These are phyloP conservation scores for Echinometra lucunter DNA, from an alignment of 53 echinoderm and acorn worm genomes.

Conservation along the genomic window DNA sequence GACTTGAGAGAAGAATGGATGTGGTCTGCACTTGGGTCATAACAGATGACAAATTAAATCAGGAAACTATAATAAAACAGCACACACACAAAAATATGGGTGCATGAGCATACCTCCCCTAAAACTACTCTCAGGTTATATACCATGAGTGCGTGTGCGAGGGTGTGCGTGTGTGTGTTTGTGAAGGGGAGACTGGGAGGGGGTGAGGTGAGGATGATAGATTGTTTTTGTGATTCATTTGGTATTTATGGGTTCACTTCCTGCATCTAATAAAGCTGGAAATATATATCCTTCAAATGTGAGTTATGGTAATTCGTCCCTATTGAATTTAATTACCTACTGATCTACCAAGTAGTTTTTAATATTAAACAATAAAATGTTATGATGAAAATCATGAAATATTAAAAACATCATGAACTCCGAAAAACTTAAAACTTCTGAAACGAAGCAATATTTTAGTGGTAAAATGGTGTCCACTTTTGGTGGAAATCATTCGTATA, in stretches of 20 bases:
- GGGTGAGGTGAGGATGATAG: background rate
- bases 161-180: background rate
- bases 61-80: conserved; percentile 57
- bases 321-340: background rate
- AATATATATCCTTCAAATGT: background rate
- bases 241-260: conserved; percentile 25
- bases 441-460: background rate
- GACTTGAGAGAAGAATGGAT: background rate
- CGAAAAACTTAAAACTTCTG: background rate
- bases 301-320: background rate
- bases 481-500: background rate
- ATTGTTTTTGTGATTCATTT: conserved; percentile 37
- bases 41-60: conserved; percentile 61
- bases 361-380: background rate
- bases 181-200: background rate
- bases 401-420: background rate
- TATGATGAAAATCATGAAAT: no score
- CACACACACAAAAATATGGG: background rate
- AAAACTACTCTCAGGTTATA: background rate
- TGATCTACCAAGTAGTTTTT: background rate
- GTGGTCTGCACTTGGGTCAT: background rate
- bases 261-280: background rate
- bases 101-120: background rate
- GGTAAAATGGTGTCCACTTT: background rate
- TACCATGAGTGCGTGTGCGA: background rate